Base-by-base conservation (phyloP, 1,140 invertebrate genomes). In the Neotoxoptera formosana region DNA sequence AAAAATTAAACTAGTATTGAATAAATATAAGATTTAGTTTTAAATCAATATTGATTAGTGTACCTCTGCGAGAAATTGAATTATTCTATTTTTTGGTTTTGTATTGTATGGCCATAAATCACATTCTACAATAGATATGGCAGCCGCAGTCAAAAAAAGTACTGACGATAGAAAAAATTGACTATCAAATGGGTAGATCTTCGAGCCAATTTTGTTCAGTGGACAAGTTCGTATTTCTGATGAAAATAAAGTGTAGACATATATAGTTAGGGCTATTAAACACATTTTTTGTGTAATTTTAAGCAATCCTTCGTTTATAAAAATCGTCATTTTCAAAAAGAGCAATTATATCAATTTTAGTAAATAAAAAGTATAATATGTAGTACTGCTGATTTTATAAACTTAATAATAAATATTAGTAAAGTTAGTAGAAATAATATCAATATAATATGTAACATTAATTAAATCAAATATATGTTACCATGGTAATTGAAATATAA, bases 111-210 rank as follows among this genome's bases (percentile, higher is more conserved):
- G 91, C 91, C 91, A 92, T 20, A 92, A 11, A 34, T 92, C n/a
- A 14, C n/a, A 48, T 48, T 81, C 76, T 11, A 81, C 60, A 34
- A 92, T 92, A 25, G 25, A 34, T 34, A 92, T 81, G 0, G 47
- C 47, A 25, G 76, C 91, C 25, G 47, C 83, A 34, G 47, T 83
- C 47, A 92, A 36, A n/a, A 92, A 92, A 36, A 92, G 51, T 25
- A 81, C 9, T 1, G 91, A 81, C n/a, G 91, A 92, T 47, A 7
- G 1, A 11, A 36, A 81, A 36, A 92, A 83, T 84, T 83, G 48
- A 41, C 17, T 60, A 76, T 91, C 90, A 60, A 91, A 91, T n/a
- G 90, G 90, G n/a, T 34, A 76, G 17, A 91, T 91, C 67, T 91
- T 91, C 41, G 14, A 76, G 2, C 41, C 90, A n/a, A 0, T 23